A percentile compares a stretch with the other conserved stretches of the same genome.
Conservation (phyloP, 1,140 invertebrate genomes). For the Chionoecetes opilio region DNA sequence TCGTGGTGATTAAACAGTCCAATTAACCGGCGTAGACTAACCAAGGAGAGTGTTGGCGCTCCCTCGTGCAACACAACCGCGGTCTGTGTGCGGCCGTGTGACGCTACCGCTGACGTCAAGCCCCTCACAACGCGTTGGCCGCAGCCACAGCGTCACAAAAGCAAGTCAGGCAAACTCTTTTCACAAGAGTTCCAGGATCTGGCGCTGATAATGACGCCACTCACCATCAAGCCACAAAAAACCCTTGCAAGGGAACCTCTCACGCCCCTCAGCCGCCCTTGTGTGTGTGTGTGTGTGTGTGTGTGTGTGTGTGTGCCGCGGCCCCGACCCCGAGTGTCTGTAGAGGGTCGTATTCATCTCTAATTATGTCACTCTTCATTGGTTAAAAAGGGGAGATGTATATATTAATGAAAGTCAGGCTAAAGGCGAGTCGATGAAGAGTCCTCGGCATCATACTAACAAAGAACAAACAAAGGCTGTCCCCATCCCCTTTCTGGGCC, state of each 20-base stretch:
- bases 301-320: neutral
- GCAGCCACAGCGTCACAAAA: neutral
- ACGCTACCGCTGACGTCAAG: neutral
- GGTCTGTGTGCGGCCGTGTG: neutral
- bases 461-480: neutral
- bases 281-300: neutral
- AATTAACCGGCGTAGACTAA: neutral
- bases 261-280: neutral
- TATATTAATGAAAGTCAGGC: neutral
- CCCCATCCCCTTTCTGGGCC: neutral
- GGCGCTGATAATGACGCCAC: slow-evolving; percentile 4
- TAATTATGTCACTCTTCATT: slow-evolving; percentile 22
- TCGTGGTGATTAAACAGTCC: neutral
- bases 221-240: neutral
- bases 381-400: neutral
- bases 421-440: neutral
- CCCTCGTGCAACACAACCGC: neutral
- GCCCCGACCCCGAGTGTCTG: neutral
- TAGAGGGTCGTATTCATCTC: neutral
- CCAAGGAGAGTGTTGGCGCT: neutral
- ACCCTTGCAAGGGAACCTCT: neutral
- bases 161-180: neutral
- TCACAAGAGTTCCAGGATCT: neutral
- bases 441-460: slow-evolving; percentile 15
- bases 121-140: neutral